Evolutionary conservation across 2,888 invertebrate genomes (phyloP).

Genomic region (Thera obeliscata): DNA sequence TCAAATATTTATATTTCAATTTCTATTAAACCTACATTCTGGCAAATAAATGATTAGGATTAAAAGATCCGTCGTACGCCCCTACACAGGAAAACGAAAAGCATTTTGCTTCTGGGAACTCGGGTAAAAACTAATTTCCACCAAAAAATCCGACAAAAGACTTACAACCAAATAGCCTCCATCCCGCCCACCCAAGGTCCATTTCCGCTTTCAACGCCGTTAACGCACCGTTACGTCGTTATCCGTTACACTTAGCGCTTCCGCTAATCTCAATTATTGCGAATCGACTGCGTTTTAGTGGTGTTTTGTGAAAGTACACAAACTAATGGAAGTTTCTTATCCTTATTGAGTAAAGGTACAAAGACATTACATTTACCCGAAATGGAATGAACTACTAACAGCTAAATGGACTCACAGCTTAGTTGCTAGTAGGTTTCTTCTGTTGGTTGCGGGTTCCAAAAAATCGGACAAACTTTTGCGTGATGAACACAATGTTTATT

Average conservation of each 20-base stretch:
- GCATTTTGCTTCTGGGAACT: slow-evolving; percentile 4
- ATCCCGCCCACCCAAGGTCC: slow-evolving; percentile 31
- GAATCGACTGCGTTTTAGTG: slow-evolving; percentile 34
- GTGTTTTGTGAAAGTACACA: slow-evolving; percentile 26
- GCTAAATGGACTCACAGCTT: too few relatives aligned
- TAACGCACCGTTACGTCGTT: slow-evolving; percentile 44
- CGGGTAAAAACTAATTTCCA: slow-evolving; percentile 15
- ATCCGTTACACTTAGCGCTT: slow-evolving; percentile 45
- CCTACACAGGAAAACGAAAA: too few relatives aligned
- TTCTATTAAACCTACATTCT: too few relatives aligned
- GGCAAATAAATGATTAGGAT: too few relatives aligned
- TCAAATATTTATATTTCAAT: too few relatives aligned
- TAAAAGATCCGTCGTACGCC: too few relatives aligned
- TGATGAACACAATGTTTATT: too few relatives aligned
- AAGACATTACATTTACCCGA: not conserved
- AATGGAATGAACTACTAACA: too few relatives aligned
- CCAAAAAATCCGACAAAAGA: slow-evolving; percentile 26
- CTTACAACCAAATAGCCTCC: slow-evolving; percentile 34
- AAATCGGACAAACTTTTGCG: too few relatives aligned
- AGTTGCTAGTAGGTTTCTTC: too few relatives aligned
- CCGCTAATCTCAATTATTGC: slow-evolving; percentile 43
- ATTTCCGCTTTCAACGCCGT: slow-evolving; percentile 42
- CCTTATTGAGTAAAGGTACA: not conserved
- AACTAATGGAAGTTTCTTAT: slow-evolving; percentile 17
- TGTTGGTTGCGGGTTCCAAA: too few relatives aligned